Base-by-base conservation (phyloP, 2,797 vertebrate genomes). In the Distichodus sexfasciatus region DNA sequence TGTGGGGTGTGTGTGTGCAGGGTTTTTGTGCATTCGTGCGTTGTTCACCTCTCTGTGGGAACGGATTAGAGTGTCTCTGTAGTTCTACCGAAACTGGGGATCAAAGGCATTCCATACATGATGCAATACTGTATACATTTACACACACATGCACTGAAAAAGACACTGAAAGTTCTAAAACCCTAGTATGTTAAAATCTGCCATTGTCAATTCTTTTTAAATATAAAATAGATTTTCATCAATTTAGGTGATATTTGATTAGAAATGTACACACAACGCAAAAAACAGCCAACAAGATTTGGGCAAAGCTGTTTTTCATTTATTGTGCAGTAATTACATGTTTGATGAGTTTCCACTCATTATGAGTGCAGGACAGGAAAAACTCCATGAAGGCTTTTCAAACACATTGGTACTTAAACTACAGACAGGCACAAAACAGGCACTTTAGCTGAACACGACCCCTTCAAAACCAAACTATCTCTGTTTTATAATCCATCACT, bases 271-370 rank as follows among this genome's bases (percentile, higher is more conserved):
- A n/a, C n/a, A n/a, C n/a, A n/a, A n/a, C n/a, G n/a, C n/a, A n/a
- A 54, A 66, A 61, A 38, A 62, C 14, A 60, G 9, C 8, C 24
- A 55, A 53, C 15, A 35, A 35, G 23, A 50, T 24, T 58, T 53
- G 51, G 66, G 65, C 69, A 62, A 63, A 46, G 17, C 17, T 9
- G 57, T 64, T 78, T 75, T 74, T 61, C 58, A 71, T 78, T 76
- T 79, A 79, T 76, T 79, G 74, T 79, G 77, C 74, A 79, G 77
- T 69, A 68, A 71, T 76, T 74, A 79, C 71, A 79, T 61, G 48
- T 66, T 61, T 68, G 59, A 74, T 50, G 72, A 73, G 58, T 66
- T 54, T 62, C 60, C 46, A 64, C 60, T 54, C 40, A 51, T 47
- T 62, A 71, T 17, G 41, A 71, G 53, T 57, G 58, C 55, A 60